Conservation (phyloP, 2,888 invertebrate genomes). For the Erebia palarica region DNA sequence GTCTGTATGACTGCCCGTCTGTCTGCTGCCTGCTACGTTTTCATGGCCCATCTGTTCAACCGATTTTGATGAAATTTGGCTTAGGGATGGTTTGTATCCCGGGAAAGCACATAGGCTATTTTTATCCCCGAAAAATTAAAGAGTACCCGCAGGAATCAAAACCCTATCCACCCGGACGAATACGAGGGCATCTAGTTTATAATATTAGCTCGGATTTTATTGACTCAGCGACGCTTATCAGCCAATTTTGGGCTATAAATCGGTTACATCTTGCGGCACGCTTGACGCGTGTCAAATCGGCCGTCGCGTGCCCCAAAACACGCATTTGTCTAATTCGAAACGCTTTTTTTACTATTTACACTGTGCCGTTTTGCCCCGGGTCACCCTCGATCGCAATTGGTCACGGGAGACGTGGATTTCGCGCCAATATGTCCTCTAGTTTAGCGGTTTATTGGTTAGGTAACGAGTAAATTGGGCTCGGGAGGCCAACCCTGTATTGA, state of each 20-base stretch:
- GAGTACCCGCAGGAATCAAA: no score
- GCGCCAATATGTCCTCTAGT: constrained; percentile 71
- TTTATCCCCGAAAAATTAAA: no score
- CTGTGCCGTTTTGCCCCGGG: constrained; percentile 52
- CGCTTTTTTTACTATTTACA: constrained; percentile 75
- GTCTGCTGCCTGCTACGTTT: no score
- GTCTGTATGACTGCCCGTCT: no score
- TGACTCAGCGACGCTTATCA: constrained; percentile 14
- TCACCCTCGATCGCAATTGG: constrained; percentile 71
- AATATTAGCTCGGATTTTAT: background rate
- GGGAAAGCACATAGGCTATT: no score
- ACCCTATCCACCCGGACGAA: no score
- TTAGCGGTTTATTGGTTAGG: constrained; percentile 66
- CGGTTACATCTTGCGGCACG: constrained; percentile 42
- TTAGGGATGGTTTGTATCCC: no score
- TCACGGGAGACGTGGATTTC: constrained; percentile 67
- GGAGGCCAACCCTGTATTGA: constrained; percentile 43
- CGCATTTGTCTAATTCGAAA: constrained; percentile 77
- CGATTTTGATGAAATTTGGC: no score
- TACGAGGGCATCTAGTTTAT: no score
- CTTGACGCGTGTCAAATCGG: constrained; percentile 58
- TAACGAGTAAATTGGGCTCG: constrained; percentile 52
- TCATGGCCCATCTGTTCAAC: no score
- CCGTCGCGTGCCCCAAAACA: constrained; percentile 78
- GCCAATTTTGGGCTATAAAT: constrained; percentile 20